Evolutionary conservation across 2,888 invertebrate genomes (phyloP).

Genomic region (Allacma fusca): DNA sequence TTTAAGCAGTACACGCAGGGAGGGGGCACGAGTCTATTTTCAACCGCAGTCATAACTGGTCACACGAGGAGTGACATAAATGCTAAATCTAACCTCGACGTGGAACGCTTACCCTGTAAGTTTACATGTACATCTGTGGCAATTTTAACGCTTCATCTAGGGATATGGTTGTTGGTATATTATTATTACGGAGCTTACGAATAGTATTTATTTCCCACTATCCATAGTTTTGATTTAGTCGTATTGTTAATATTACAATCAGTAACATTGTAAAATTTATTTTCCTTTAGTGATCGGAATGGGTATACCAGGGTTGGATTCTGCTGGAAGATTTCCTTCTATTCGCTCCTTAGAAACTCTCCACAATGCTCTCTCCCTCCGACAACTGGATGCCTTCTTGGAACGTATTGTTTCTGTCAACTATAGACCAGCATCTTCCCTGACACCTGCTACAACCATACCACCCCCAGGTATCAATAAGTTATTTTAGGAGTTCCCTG

Average conservation of each 20-base stretch:
- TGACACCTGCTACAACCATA: background rate
- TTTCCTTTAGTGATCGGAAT: slow-evolving; percentile 30
- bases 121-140: background rate
- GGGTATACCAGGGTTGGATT: slow-evolving; percentile 42
- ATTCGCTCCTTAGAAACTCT: slow-evolving; percentile 96
- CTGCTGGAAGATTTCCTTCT: slow-evolving; percentile 84
- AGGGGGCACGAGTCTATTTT: slow-evolving; percentile 78
- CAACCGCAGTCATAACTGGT: slow-evolving; percentile 95
- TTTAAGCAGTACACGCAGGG: slow-evolving; percentile 47
- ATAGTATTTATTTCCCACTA: too few species aligned
- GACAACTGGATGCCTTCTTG: slow-evolving; percentile 77
- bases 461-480: background rate
- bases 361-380: slow-evolving; percentile 93
- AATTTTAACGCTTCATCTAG: slow-evolving; percentile 9
- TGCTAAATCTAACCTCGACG: slow-evolving; percentile 41
- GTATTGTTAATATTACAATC: too few species aligned
- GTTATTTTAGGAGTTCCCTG: background rate
- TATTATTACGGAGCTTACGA: too few species aligned
- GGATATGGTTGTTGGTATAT: background rate
- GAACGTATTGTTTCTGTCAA: slow-evolving; percentile 55
- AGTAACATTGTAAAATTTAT: background rate
- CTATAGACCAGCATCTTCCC: slow-evolving; percentile 54
- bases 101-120: slow-evolving; percentile 45
- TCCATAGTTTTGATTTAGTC: background rate
- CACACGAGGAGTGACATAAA: slow-evolving; percentile 67